A percentile compares a stretch with the other conserved stretches of the same genome.
Conservation (phyloP, 2,113 vertebrate genomes). For the Cervus canadensis region DNA sequence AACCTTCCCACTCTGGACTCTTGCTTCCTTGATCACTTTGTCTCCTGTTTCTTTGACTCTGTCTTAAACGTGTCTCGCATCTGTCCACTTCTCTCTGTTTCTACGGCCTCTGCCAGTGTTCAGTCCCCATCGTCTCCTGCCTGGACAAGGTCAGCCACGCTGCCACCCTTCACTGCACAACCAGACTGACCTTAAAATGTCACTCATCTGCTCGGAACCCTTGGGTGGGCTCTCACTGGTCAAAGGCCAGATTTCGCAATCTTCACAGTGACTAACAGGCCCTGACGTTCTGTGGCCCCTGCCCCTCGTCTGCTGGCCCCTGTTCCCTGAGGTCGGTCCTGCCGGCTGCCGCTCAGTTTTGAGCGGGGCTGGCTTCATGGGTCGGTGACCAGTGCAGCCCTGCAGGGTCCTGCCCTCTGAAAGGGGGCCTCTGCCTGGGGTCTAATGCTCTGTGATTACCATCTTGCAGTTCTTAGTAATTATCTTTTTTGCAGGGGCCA, state of each 20-base stretch:
- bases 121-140: not conserved
- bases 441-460: not conserved
- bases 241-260: not conserved
- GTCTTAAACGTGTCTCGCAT: not conserved
- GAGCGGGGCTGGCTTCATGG: not conserved
- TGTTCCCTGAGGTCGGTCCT: accelerated
- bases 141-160: not conserved
- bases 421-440: not conserved
- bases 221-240: not conserved
- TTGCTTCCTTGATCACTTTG: not conserved
- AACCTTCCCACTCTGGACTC: not conserved
- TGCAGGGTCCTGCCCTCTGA: not conserved
- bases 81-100: not conserved
- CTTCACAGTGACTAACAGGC: not conserved
- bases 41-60: not conserved
- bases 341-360: not conserved
- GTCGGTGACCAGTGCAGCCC: too few relatives aligned
- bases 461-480: not conserved
- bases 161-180: not conserved
- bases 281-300: not conserved
- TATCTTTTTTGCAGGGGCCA: not conserved
- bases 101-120: not conserved
- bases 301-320: not conserved
- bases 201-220: not conserved
- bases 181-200: not conserved